Evolutionary conservation across 2,888 invertebrate species (phyloP).

Genomic region (Nesidiocoris tenuis): DNA sequence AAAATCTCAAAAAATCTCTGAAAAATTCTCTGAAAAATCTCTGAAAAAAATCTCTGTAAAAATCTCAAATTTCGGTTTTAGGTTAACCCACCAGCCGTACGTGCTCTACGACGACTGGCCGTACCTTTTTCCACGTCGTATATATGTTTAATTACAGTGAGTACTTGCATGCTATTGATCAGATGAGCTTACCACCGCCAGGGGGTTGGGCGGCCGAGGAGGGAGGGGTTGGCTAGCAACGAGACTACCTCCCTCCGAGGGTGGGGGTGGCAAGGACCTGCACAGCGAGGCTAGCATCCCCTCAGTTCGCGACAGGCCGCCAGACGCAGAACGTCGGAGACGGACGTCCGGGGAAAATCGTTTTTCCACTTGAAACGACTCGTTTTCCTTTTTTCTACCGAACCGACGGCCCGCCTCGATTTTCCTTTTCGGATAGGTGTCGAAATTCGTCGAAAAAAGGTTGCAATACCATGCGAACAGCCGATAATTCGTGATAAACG

Average conservation of each 20-base stretch:
- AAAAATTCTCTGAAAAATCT: no score
- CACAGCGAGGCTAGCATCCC: slow-evolving; percentile 34
- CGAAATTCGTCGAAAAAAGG: no score
- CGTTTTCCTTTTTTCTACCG: not conserved
- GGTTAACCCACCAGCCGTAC: no score
- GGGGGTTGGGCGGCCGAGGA: slow-evolving; percentile 2
- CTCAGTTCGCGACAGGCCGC: slow-evolving; percentile 37
- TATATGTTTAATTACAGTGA: slow-evolving; percentile 46
- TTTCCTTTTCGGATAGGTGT: not conserved
- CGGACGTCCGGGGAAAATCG: not conserved
- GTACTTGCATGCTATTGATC: slow-evolving; percentile 46
- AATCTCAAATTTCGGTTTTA: no score
- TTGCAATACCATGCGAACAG: not conserved
- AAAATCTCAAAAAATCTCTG: no score
- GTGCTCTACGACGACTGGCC: no score
- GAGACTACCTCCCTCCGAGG: not conserved
- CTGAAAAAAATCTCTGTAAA: no score
- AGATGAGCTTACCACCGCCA: slow-evolving; percentile 15
- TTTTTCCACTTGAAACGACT: not conserved
- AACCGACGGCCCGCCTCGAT: not conserved
- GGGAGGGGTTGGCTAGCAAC: not conserved
- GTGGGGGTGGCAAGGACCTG: slow-evolving; percentile 30
- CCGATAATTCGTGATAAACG: no score
- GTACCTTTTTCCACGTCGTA: slow-evolving; percentile 6
- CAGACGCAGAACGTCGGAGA: slow-evolving; percentile 5